Percentiles rank a stretch among this genome's conserved stretches.
Evolutionary conservation across 2,113 vertebrate species (phyloP).

Genomic region (Laticauda colubrina): DNA sequence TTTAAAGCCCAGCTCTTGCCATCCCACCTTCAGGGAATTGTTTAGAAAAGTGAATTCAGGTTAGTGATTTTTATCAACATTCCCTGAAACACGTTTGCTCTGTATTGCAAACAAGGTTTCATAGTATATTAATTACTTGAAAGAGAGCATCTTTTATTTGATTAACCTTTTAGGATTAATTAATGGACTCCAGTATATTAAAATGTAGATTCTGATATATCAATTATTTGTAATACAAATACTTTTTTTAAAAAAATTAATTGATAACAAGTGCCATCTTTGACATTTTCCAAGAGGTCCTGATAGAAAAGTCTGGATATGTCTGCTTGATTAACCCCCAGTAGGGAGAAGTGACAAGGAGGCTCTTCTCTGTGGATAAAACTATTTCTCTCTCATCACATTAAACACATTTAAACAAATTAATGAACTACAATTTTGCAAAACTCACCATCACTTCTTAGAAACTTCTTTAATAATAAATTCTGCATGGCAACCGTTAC

Average conservation of each 20-base stretch:
- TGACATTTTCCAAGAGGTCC: neutral
- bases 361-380: constrained; percentile 25
- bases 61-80: neutral
- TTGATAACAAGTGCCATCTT: neutral
- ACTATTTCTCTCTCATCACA: constrained; percentile 36
- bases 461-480: constrained; percentile 70
- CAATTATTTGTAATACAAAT: neutral
- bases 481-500: constrained; percentile 75
- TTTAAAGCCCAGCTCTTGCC: neutral
- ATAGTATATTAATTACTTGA: neutral
- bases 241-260: neutral
- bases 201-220: neutral
- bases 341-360: rapidly evolving
- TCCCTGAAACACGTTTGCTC: neutral
- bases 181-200: neutral
- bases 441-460: constrained; percentile 48
- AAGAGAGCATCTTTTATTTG: neutral
- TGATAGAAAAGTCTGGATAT: neutral
- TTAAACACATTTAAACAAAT: constrained; percentile 54
- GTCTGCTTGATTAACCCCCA: neutral
- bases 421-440: constrained; percentile 56
- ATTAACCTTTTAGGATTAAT: neutral
- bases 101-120: neutral
- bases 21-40: neutral
- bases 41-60: neutral